Evolutionary conservation across 2,888 invertebrate species (phyloP).

Genomic region (Drosophila pegasa): DNA sequence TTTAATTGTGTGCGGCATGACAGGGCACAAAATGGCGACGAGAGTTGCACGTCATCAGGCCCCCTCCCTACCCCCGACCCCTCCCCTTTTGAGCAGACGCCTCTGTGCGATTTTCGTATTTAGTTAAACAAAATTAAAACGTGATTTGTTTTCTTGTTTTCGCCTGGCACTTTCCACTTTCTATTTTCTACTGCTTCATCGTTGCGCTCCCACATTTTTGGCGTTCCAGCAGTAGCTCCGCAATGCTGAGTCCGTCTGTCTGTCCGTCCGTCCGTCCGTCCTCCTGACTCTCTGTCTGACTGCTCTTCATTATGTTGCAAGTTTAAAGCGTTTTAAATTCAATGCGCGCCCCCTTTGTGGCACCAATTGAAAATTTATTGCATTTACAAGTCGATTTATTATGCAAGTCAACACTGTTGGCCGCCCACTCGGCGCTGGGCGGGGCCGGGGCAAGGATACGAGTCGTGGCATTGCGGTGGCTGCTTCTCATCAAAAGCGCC

Average conservation of each 20-base stretch:
- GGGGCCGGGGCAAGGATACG: not conserved
- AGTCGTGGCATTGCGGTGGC: conserved; percentile 43
- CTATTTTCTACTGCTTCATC: conserved; percentile 56
- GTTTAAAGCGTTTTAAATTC: conserved; percentile 71
- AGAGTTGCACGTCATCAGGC: conserved; percentile 77
- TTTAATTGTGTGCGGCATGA: conserved; percentile 81
- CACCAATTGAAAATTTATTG: conserved; percentile 76
- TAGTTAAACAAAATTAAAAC: conserved; percentile 84
- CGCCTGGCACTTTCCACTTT: conserved; percentile 67
- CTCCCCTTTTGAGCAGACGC: not conserved
- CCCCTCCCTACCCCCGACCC: not conserved
- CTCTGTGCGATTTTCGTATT: conserved; percentile 79
- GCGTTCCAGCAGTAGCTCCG: conserved; percentile 43
- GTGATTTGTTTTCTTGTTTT: conserved; percentile 83
- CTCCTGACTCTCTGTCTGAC: conserved; percentile 8
- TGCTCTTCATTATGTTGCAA: conserved; percentile 71
- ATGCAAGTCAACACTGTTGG: conserved; percentile 59
- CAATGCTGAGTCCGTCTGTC: conserved; percentile 10
- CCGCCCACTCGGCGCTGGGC: conserved; percentile 1
- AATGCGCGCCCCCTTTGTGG: conserved; percentile 59
- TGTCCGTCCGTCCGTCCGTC: not conserved
- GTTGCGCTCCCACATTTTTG: conserved; percentile 62
- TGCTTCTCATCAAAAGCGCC: conserved; percentile 70
- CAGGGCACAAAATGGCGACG: conserved; percentile 79
- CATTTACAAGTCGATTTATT: conserved; percentile 79